A percentile compares a stretch with the other conserved stretches of the same genome.
These are phyloP conservation scores for Falco concolor DNA, from an alignment of 2,797 vertebrate species.

Conservation along the genomic window DNA sequence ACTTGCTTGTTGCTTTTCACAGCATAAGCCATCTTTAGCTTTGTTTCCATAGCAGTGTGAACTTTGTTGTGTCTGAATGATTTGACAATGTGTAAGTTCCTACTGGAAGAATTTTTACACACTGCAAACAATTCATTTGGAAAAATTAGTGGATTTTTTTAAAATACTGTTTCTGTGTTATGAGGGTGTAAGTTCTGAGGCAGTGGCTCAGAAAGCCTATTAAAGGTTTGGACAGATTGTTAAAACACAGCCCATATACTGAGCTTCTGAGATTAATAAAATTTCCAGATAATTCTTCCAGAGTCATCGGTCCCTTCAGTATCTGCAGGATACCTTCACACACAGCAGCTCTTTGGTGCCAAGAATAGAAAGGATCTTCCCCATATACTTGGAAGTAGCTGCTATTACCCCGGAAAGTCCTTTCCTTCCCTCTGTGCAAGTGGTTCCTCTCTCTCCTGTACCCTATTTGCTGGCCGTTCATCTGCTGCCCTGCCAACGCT, in stretches of 20 bases:
- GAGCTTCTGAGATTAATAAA: background rate
- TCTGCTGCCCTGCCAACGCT: background rate
- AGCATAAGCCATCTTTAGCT: background rate
- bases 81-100: background rate
- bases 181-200: background rate
- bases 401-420: background rate
- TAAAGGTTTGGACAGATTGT: background rate
- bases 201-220: background rate
- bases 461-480: fast-evolving
- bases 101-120: background rate
- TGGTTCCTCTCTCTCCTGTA: background rate
- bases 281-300: background rate
- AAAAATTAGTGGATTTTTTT: background rate
- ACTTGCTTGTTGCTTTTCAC: background rate
- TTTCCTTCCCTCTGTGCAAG: background rate
- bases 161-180: background rate
- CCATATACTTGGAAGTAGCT: background rate
- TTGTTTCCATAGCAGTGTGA: background rate
- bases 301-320: background rate
- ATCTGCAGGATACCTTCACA: background rate
- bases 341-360: background rate
- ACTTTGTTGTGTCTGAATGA: background rate
- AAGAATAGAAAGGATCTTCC: background rate
- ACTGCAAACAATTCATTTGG: background rate
- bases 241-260: background rate